Percentiles rank a stretch among this genome's conserved stretches.
Evolutionary conservation across 2,888 invertebrate species (phyloP).

Genomic region (Gasteruption jaculator): DNA sequence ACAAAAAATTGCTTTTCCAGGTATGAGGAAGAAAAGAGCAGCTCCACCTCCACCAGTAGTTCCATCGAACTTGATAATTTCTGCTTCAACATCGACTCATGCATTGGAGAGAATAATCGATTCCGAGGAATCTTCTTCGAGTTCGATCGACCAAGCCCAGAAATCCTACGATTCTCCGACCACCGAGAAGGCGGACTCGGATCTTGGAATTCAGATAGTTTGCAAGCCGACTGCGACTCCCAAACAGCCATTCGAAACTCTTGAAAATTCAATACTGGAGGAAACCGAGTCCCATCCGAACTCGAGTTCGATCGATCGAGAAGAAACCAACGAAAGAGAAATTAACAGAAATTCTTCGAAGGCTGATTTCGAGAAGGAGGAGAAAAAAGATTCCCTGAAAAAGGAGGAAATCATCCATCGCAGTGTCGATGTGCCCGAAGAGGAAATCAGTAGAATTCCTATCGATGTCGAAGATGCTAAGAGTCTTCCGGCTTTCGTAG

Average conservation of each 20-base stretch:
- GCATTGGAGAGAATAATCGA: constrained; percentile 46
- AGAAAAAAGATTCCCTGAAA: no score
- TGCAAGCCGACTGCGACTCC: no score
- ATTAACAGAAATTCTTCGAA: no score
- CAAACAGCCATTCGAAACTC: no score
- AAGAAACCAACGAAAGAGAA: no score
- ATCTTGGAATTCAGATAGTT: constrained; percentile 30
- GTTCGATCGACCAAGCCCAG: no score
- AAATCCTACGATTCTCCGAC: constrained; percentile 34
- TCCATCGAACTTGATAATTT: constrained; percentile 34
- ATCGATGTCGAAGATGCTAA: constrained; percentile 2
- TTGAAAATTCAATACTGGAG: no score
- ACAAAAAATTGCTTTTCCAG: constrained; percentile 42
- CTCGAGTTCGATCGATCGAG: no score
- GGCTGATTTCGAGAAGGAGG: no score
- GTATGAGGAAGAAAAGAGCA: constrained; percentile 58
- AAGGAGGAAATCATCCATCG: background rate
- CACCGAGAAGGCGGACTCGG: constrained; percentile 36
- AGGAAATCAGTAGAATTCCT: constrained; percentile 4
- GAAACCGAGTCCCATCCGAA: no score
- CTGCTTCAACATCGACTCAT: constrained; percentile 43
- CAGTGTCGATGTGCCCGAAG: background rate
- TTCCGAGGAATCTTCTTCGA: constrained; percentile 46
- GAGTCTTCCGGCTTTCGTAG: constrained; percentile 7
- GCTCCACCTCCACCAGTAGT: constrained; percentile 54